Conservation (phyloP, 2,797 vertebrate genomes). For the Sebastiscus albofasciatus region DNA sequence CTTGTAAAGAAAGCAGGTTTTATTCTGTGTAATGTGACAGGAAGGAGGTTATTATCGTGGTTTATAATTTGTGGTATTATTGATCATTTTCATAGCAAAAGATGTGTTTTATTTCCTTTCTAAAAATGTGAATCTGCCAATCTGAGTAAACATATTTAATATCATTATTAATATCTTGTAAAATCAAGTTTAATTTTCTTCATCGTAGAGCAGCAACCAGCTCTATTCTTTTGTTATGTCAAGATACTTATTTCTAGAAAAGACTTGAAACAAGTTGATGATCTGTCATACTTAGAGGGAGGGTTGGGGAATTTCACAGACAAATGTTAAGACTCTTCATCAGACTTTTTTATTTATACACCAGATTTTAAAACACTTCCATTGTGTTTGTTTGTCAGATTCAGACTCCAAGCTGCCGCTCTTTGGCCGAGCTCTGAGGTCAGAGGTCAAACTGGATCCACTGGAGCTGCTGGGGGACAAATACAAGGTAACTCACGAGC, state of each 20-base stretch:
- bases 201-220: too few relatives aligned
- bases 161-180: too few relatives aligned
- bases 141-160: too few relatives aligned
- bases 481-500: conserved; percentile 71
- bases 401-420: conserved; percentile 78
- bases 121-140: neutral
- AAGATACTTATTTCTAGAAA: neutral
- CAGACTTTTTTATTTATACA: neutral
- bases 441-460: conserved; percentile 83
- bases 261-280: too few relatives aligned
- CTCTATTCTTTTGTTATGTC: neutral
- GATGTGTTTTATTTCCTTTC: neutral
- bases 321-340: too few relatives aligned
- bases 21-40: neutral
- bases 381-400: conserved; percentile 61
- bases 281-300: too few relatives aligned
- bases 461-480: conserved; percentile 76
- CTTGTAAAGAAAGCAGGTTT: neutral
- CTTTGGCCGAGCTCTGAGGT: conserved; percentile 81
- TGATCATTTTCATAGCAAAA: neutral
- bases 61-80: neutral
- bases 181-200: too few relatives aligned
- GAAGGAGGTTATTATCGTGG: neutral
- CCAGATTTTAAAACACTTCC: neutral
- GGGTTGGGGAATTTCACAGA: too few relatives aligned